Evolutionary conservation across 2,888 invertebrate genomes (phyloP), one percentile per base, ranked within the genome.

Genomic region (Metellina segmentata): DNA sequence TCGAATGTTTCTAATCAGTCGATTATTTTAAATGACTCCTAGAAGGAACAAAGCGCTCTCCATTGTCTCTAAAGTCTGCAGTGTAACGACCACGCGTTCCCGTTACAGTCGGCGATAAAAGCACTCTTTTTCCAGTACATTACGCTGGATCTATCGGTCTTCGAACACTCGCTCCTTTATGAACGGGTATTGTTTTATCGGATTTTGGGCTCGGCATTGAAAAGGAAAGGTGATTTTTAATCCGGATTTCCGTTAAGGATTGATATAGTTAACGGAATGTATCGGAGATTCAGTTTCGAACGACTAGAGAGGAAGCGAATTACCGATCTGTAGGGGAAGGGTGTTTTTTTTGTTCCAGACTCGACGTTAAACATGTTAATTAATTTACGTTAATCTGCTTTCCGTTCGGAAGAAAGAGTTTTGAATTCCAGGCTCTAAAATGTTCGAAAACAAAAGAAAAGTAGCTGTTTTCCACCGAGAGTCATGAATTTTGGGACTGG

Each of bases 141-240:
- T 89, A 89, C 83, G 20, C 83, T 61, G 70, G 89, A 89, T 89
- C 89, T 89, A 89, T 89, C 89, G 89, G 83, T 48, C 78, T 89
- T 85, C 78, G 83, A 89, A 89, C 89, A 89, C 89, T 89, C 89
- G 89, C 83, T 48, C 83, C 89, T 78, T 89, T 89, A 89, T 83
- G 79, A 89, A 89, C 83, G 83, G 89, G 70, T 77, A 89, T 85
- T 89, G 89, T 89, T 89, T 89, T 89, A 89, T 89, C 89, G 89
- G 79, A 85, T 83, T 89, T 85, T 11, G 52, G 77, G 52, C 7
- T 70, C 48, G 53, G 19, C 53, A 81, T 72, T 89, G 82, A 83
- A 85, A 89, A 71, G 82, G 77, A 78, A 83, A 83, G 89, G 82
- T 85, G 83, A 89, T 89, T 89, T 89, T 89, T 89, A 89, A 89